Evolutionary conservation across 2,113 vertebrate species (phyloP).

Genomic region (Otocyon megalotis): DNA sequence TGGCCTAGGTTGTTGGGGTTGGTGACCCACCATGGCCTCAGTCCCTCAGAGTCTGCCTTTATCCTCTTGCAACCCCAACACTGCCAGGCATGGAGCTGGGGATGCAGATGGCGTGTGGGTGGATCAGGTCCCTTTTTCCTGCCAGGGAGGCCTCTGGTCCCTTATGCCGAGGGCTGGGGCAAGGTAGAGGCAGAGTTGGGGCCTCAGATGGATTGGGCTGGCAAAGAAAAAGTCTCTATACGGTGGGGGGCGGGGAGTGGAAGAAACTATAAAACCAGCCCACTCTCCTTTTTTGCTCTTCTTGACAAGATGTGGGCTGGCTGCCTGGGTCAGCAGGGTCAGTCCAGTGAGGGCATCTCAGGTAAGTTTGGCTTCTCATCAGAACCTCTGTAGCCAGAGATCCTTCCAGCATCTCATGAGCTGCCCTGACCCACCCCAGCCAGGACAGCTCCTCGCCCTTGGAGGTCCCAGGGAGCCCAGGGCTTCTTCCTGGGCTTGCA

Average conservation of each 20-base stretch:
- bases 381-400: not conserved
- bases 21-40: not conserved
- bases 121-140: not conserved
- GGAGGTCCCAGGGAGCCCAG: not conserved
- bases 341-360: not conserved
- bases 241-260: accelerated
- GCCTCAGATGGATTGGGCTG: not conserved
- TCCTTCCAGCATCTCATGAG: not conserved
- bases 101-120: not conserved
- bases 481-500: not conserved
- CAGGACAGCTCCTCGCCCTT: not conserved
- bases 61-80: not conserved
- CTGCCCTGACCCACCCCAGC: not conserved
- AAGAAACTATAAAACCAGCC: not conserved
- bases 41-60: not conserved
- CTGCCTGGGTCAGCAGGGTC: not conserved
- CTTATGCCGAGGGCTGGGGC: not conserved
- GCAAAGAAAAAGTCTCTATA: not conserved
- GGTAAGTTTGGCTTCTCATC: not conserved
- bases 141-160: not conserved
- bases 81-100: not conserved
- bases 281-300: not conserved
- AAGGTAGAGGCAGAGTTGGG: not conserved
- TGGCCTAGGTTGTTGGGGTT: not conserved
- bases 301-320: not conserved